Conservation (phyloP, 1,140 invertebrate genomes). For the Notospermus geniculatus region DNA sequence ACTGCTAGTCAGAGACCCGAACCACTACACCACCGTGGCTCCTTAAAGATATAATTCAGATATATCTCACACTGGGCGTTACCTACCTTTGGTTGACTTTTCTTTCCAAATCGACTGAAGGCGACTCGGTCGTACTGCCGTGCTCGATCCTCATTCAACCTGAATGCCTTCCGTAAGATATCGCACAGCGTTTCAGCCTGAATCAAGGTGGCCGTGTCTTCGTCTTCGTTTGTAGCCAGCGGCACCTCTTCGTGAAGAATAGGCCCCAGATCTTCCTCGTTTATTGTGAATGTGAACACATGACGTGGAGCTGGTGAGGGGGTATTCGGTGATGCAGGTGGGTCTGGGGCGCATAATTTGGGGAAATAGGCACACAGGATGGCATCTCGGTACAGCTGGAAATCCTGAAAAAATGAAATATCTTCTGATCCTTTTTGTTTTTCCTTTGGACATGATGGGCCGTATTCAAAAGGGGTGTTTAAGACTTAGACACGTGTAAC, state of each 20-base stretch:
- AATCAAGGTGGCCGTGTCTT: constrained; percentile 34
- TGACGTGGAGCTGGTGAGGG: constrained; percentile 15
- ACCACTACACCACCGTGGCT: too few species aligned
- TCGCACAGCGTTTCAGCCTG: constrained; percentile 38
- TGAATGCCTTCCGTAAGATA: constrained; percentile 29
- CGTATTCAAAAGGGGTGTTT: too few species aligned
- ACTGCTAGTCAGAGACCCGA: too few species aligned
- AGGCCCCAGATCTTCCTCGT: constrained; percentile 27
- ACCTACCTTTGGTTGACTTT: constrained; percentile 29
- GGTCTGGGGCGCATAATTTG: constrained; percentile 37
- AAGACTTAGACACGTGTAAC: too few species aligned
- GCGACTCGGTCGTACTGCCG: constrained; percentile 32
- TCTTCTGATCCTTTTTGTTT: too few species aligned
- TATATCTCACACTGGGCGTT: too few species aligned
- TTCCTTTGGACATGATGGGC: too few species aligned
- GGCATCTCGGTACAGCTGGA: constrained; percentile 32
- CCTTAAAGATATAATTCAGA: too few species aligned
- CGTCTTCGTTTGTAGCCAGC: constrained; percentile 20
- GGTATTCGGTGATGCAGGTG: constrained; percentile 31
- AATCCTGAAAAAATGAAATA: constrained; percentile 24
- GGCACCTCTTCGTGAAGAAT: too few species aligned
- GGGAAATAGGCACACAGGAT: constrained; percentile 39
- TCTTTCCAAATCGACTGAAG: constrained; percentile 27
- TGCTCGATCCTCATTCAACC: constrained; percentile 24
- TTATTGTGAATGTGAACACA: constrained; percentile 25